Percentiles rank a stretch among this genome's conserved stretches.
Evolutionary conservation across 2,888 invertebrate genomes (phyloP).

Genomic region (Polydrusus pterygomalis): DNA sequence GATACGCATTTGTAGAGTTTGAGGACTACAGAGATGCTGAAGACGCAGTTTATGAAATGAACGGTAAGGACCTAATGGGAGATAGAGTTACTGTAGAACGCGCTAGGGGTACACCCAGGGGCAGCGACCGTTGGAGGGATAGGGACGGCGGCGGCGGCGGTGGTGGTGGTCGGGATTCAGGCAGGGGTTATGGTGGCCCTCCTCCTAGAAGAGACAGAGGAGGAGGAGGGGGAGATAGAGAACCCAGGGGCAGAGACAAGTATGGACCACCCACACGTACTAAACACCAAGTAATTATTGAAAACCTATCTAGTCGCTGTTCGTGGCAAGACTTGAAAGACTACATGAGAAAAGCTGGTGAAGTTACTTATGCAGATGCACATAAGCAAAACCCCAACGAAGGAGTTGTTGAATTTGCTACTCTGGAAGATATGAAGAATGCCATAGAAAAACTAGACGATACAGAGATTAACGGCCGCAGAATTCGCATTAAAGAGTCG

Average conservation of each 20-base stretch:
- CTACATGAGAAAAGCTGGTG: conserved; percentile 97
- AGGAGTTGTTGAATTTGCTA: conserved; percentile 92
- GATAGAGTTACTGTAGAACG: conserved; percentile 94
- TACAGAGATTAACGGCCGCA: conserved; percentile 94
- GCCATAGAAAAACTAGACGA: conserved; percentile 96
- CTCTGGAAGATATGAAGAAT: conserved; percentile 92
- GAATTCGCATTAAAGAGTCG: conserved; percentile 92
- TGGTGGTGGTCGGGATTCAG: conserved; percentile 64
- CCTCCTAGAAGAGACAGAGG: conserved; percentile 53
- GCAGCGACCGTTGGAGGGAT: conserved; percentile 83
- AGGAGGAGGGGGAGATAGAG: conserved; percentile 74
- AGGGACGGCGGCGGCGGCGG: conserved; percentile 75
- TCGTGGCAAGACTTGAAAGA: conserved; percentile 99
- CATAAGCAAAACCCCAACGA: conserved; percentile 81
- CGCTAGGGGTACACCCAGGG: conserved; percentile 83
- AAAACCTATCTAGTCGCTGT: conserved; percentile 97
- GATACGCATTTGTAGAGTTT: conserved; percentile 99
- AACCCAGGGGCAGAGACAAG: conserved; percentile 78
- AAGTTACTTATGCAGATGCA: conserved; percentile 97
- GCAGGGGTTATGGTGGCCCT: conserved; percentile 36
- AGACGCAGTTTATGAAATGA: conserved; percentile 98
- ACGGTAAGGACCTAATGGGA: conserved; percentile 96
- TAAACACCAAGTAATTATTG: conserved; percentile 96
- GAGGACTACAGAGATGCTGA: conserved; percentile 98
- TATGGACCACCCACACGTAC: conserved; percentile 98